Conservation (phyloP, 2,888 invertebrate species). For the Pachymerium ferrugineum region DNA sequence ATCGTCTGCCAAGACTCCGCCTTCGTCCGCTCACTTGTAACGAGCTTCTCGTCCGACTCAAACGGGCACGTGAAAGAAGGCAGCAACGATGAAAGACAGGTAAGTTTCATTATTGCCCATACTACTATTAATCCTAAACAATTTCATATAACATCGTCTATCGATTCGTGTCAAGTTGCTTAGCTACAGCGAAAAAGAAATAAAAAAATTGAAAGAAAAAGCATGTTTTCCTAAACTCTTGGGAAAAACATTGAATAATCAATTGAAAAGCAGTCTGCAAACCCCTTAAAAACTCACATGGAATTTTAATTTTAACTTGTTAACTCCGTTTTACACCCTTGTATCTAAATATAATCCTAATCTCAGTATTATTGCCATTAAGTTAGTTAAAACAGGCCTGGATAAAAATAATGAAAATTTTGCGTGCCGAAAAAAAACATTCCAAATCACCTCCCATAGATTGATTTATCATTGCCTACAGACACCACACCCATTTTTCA, state of each 20-base stretch:
- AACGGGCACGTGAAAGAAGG: neutral
- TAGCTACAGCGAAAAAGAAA: neutral
- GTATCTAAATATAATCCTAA: neutral
- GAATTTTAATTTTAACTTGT: too few relatives aligned
- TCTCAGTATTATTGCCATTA: neutral
- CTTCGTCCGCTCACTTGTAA: neutral
- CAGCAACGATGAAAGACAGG: constrained; percentile 1
- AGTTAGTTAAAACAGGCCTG: neutral
- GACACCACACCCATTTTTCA: constrained; percentile 4
- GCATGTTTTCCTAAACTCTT: neutral
- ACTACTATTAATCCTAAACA: neutral
- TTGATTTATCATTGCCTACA: constrained; percentile 8
- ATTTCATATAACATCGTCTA: neutral
- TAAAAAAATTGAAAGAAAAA: neutral
- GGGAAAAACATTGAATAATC: too few relatives aligned
- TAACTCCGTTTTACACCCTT: neutral
- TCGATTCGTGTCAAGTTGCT: neutral
- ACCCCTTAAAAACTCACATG: too few relatives aligned
- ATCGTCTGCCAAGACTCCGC: constrained; percentile 9
- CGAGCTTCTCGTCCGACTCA: neutral
- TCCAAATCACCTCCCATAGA: neutral
- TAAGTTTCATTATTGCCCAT: neutral
- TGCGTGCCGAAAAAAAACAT: neutral
- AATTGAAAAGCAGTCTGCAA: too few relatives aligned
- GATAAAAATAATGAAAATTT: neutral